Base-by-base conservation (phyloP, 2,797 vertebrate genomes). In the Acanthis flammea region DNA sequence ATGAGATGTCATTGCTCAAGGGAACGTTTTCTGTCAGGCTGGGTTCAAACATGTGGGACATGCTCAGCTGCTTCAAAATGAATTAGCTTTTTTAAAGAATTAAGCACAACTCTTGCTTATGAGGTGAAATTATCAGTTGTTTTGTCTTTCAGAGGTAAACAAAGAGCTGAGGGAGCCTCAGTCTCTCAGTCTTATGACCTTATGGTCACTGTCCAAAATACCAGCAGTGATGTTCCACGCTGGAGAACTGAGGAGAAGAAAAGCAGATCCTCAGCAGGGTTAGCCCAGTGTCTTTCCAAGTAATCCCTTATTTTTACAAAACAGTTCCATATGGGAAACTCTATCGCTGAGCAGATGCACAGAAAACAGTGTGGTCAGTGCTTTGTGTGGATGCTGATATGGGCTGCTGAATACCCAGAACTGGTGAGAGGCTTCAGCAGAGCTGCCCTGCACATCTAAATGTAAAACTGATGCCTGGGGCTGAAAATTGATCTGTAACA, bases 191-290 rank as follows among this genome's bases (percentile, higher is more conserved):
- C 90, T 88, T 84, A 66, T 93, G 94, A 97, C 90, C 83, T 85
- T 79, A 58, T 95, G 93, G 86, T 95, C 95, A 90, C 73, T 93
- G 91, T 94, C 93, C 95, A 96, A 96, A 96, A 96, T 94, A 90
- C 92, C 94, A 94, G 91, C 8, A 39, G 86, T 93, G 94, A 86
- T 0, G 15, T 90, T 94, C 62, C 86, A 47, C 0, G 0, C 62
- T 90, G 86, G 51, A 94, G 90, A 86, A 18, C 79, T 84, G 10
- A 86, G 82, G 35, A 92, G 93, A 95, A 94, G 92, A 95, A 96
- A 97, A 95, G 93, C 96, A 97, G 93, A 96, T 73, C 75, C 94
- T 86, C 94, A 95, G 90, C 93, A 90, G 94, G 86, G 95, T 81
- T 92, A 95, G 85, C 79, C 91, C 79, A 75, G 54, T 65, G 76